Percentiles rank a stretch among this genome's conserved stretches.
Conservation (phyloP, 2,888 invertebrate species). For the Rhagium mordax region DNA sequence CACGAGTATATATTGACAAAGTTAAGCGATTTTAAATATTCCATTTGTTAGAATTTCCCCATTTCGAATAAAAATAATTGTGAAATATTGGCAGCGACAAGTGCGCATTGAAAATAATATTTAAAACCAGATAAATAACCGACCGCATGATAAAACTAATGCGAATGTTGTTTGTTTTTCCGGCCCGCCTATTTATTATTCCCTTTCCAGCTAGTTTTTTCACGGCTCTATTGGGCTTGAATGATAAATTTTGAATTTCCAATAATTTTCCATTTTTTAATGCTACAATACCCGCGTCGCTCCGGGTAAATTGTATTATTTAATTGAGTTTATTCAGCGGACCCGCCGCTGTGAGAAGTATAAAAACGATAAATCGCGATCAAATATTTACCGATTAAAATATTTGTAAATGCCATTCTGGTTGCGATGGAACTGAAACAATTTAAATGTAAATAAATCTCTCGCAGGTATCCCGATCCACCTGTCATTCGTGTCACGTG, state of each 20-base stretch:
- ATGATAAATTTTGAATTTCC: background rate
- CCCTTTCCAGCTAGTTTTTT: background rate
- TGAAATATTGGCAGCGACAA: background rate
- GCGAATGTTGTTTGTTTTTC: background rate
- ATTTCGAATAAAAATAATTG: too few relatives aligned
- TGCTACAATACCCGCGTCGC: background rate
- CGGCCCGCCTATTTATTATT: background rate
- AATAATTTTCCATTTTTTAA: background rate
- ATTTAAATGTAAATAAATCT: conserved; percentile 30
- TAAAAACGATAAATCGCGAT: background rate
- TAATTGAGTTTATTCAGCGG: background rate
- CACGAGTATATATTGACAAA: too few relatives aligned
- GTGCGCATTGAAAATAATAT: background rate
- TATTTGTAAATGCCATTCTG: background rate
- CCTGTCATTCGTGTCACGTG: conserved; percentile 33
- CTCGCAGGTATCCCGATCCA: conserved; percentile 38
- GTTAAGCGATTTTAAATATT: too few relatives aligned
- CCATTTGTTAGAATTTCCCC: background rate
- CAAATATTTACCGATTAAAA: conserved; percentile 24
- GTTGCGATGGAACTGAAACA: background rate
- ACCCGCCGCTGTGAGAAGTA: background rate
- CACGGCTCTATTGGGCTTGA: background rate
- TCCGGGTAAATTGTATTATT: background rate
- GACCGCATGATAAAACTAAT: background rate
- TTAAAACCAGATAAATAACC: background rate